Evolutionary conservation across 2,113 vertebrate species (phyloP).

Genomic region (Rutilus rutilus): DNA sequence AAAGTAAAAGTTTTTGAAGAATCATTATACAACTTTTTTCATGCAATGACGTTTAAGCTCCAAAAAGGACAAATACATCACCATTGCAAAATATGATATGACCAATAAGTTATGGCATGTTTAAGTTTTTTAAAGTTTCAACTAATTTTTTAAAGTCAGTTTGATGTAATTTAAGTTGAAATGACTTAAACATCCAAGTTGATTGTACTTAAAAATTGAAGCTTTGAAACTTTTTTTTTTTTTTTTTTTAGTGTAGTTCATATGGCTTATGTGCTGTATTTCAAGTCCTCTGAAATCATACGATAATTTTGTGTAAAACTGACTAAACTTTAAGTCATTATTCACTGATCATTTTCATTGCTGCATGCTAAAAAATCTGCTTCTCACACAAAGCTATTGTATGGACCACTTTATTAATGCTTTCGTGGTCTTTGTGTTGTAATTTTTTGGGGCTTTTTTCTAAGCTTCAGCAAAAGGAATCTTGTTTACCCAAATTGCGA

Average conservation of each 20-base stretch:
- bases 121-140: too few species aligned
- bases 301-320: too few species aligned
- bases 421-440: not conserved
- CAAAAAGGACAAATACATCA: not conserved
- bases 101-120: too few species aligned
- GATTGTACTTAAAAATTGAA: too few species aligned
- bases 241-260: not conserved
- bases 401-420: not conserved
- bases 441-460: not conserved
- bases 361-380: not conserved
- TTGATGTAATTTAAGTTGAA: too few species aligned
- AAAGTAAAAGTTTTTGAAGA: constrained; percentile 2
- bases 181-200: too few species aligned
- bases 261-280: not conserved
- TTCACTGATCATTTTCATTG: not conserved
- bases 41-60: not conserved
- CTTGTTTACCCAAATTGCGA: not conserved
- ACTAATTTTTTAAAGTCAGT: too few species aligned
- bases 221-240: too few species aligned
- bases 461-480: not conserved
- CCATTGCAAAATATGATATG: too few species aligned
- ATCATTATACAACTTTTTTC: not conserved
- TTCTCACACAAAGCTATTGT: not conserved
- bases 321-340: not conserved
- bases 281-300: not conserved